Evolutionary conservation across 2,797 vertebrate species (phyloP).

Genomic region (Siniperca undulata): DNA sequence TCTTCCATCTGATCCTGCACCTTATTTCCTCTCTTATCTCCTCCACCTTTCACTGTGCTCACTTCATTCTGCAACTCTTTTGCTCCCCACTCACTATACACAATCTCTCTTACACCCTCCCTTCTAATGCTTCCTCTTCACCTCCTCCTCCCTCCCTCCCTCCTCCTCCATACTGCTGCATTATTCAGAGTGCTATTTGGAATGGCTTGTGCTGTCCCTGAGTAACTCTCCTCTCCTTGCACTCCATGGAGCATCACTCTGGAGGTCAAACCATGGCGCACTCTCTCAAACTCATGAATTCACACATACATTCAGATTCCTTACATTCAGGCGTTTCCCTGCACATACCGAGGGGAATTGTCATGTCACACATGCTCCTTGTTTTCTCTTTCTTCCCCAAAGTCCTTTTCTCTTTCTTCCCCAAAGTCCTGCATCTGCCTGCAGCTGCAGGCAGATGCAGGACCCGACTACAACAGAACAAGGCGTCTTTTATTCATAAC

Average conservation of each 20-base stretch:
- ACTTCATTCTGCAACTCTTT: not conserved
- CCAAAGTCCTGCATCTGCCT: no score
- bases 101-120: conserved; percentile 24
- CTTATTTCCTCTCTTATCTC: conserved; percentile 21
- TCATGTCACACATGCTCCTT: conserved; percentile 18
- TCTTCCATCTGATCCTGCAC: not conserved
- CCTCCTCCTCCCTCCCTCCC: not conserved
- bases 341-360: not conserved
- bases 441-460: conserved; percentile 53
- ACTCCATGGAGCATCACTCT: conserved; percentile 55
- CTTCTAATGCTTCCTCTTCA: conserved; percentile 9
- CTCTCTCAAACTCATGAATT: conserved; percentile 9
- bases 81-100: not conserved
- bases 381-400: conserved; percentile 20
- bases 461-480: conserved; percentile 62
- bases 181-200: conserved; percentile 80
- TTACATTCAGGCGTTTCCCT: conserved; percentile 2
- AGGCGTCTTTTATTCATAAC: conserved; percentile 73
- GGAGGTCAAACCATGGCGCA: conserved; percentile 1
- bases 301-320: not conserved
- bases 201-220: conserved; percentile 68
- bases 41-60: conserved; percentile 18
- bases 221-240: conserved; percentile 59
- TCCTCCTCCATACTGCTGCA: conserved; percentile 65
- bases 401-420: conserved; percentile 27